phyloP scores from a whole-genome alignment of 2,113 vertebrate species.

The Rutilus rutilus region DNA sequence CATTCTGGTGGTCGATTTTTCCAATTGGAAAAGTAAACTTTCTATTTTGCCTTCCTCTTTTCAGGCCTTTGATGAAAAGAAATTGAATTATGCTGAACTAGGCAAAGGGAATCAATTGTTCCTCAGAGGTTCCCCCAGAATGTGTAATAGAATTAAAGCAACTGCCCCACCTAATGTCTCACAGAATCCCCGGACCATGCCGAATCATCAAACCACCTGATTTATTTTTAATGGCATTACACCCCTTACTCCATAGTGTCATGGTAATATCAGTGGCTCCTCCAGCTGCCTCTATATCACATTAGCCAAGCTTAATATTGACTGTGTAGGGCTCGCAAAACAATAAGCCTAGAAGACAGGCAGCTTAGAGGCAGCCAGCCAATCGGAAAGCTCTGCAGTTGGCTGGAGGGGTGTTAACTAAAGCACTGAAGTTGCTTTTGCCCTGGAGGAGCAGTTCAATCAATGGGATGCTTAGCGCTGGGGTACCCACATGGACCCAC shows the following conservation, averaged over 20 bases:
- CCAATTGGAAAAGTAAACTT: slow-evolving; percentile 63
- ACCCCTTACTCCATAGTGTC: slow-evolving; percentile 80
- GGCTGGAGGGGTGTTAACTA: slow-evolving; percentile 71
- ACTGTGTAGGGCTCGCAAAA: slow-evolving; percentile 75
- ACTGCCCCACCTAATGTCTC: slow-evolving; percentile 74
- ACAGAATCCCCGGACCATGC: slow-evolving; percentile 73
- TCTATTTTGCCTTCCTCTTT: slow-evolving; percentile 53
- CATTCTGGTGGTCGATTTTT: slow-evolving; percentile 34
- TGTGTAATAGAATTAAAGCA: slow-evolving; percentile 80
- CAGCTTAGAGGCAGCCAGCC: slow-evolving; percentile 75
- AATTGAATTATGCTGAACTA: slow-evolving; percentile 75
- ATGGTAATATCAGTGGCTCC: slow-evolving; percentile 82
- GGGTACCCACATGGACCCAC: slow-evolving; percentile 65
- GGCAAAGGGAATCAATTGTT: slow-evolving; percentile 77
- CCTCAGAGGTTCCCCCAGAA: slow-evolving; percentile 71
- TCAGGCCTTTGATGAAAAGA: slow-evolving; percentile 66
- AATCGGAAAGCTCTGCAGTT: slow-evolving; percentile 75
- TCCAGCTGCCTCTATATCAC: slow-evolving; percentile 85
- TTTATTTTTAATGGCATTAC: slow-evolving; percentile 87
- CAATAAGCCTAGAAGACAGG: slow-evolving; percentile 75
- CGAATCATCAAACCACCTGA: slow-evolving; percentile 84
- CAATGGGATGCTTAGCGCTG: slow-evolving; percentile 70
- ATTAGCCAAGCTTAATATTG: slow-evolving; percentile 85
- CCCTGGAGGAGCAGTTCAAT: slow-evolving; percentile 78
- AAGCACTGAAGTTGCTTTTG: slow-evolving; percentile 75